Percentiles rank a stretch among this genome's conserved stretches.
Conservation (phyloP, 1,140 invertebrate genomes). For the Sycophila sp. region DNA sequence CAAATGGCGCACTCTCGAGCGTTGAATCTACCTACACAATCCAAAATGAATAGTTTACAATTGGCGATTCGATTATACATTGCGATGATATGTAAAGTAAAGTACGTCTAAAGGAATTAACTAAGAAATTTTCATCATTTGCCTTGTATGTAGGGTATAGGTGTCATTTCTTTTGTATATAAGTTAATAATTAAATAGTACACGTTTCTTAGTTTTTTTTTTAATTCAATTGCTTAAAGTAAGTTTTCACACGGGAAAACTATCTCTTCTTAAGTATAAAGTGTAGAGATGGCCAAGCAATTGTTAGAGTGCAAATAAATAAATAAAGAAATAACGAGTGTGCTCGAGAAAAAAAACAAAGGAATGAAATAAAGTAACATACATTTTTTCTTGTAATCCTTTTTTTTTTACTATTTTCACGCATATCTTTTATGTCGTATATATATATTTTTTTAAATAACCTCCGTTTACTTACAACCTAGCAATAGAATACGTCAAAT, state of each 20-base stretch:
- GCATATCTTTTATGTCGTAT: slow-evolving; percentile 13
- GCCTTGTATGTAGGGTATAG: too few relatives aligned
- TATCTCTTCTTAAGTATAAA: too few relatives aligned
- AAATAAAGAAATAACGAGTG: too few relatives aligned
- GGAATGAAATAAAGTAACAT: slow-evolving; percentile 60
- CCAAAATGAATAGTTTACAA: slow-evolving; percentile 16
- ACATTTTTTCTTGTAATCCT: slow-evolving; percentile 25
- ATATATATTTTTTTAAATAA: slow-evolving; percentile 46
- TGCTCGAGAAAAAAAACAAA: slow-evolving; percentile 26
- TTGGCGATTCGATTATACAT: too few relatives aligned
- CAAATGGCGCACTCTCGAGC: background rate
- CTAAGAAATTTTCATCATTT: slow-evolving; percentile 33
- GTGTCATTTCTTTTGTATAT: too few relatives aligned
- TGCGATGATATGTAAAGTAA: slow-evolving; percentile 35
- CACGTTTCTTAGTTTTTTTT: background rate
- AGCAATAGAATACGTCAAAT: slow-evolving; percentile 64
- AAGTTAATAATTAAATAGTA: too few relatives aligned
- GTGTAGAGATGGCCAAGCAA: too few relatives aligned
- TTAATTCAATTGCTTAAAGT: background rate
- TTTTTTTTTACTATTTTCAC: slow-evolving; percentile 29
- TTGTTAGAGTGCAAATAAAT: too few relatives aligned
- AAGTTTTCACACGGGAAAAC: too few relatives aligned
- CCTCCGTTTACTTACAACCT: slow-evolving; percentile 53
- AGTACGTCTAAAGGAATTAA: slow-evolving; percentile 32
- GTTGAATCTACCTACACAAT: slow-evolving; percentile 4